Percentiles rank a stretch among this genome's conserved stretches.
phyloP scores from a whole-genome alignment of 1,140 invertebrate genomes.

The Laupala kohalensis region DNA sequence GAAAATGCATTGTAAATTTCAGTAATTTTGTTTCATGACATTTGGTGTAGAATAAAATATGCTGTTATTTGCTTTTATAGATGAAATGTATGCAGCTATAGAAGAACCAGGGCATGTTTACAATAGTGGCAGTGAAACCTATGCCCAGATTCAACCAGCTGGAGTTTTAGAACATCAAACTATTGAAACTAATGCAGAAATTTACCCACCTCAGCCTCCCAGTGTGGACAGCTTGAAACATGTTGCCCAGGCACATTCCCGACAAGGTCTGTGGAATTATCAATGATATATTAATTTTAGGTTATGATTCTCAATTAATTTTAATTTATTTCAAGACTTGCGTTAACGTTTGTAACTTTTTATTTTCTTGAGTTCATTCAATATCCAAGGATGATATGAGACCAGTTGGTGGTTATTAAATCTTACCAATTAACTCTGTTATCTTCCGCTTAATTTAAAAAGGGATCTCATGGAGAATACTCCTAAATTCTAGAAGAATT shows the following conservation, averaged over 20 bases:
- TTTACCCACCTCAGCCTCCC: conserved; percentile 34
- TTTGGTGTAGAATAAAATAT: neutral
- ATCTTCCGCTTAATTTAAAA: too few species aligned
- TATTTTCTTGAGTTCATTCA: neutral
- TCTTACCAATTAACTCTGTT: too few species aligned
- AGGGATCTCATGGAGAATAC: too few species aligned
- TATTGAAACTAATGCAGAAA: conserved; percentile 11
- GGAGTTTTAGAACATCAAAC: conserved; percentile 27
- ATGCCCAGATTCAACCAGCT: conserved; percentile 68
- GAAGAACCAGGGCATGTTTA: conserved; percentile 62
- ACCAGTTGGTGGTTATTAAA: too few species aligned
- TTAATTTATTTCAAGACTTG: neutral
- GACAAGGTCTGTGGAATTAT: conserved; percentile 47
- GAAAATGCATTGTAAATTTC: neutral
- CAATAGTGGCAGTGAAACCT: conserved; percentile 72
- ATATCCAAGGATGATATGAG: too few species aligned
- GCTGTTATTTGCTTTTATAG: conserved; percentile 26
- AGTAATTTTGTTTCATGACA: neutral
- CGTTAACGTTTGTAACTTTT: neutral
- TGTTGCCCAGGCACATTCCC: conserved; percentile 49
- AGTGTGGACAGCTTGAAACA: conserved; percentile 44
- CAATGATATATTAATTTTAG: too few species aligned
- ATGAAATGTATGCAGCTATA: conserved; percentile 82
- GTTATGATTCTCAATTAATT: neutral
- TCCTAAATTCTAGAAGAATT: too few species aligned